Base-by-base conservation (phyloP, 2,113 vertebrate species). In the Pachycephala philippinensis region DNA sequence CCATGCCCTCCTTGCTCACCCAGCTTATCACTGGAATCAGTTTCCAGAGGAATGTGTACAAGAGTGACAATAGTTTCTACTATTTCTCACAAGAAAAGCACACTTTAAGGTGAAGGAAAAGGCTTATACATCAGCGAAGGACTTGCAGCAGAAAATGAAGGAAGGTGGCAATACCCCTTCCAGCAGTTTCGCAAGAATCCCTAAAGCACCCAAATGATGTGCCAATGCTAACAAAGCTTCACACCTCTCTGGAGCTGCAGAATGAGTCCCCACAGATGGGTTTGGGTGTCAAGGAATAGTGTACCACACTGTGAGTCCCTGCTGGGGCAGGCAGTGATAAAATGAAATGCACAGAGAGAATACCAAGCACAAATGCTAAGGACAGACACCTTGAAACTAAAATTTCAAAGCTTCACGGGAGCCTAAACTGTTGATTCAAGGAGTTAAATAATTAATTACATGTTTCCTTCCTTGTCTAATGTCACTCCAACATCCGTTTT, bases 51-150 rank as follows among this genome's bases (percentile, higher is more conserved):
- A 68, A 75, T 0, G 1, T 6, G 39, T 26, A 52, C 37, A 69
- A 49, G 22, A 78, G 6, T 1, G 2, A 54, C n/a, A n/a, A n/a
- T n/a, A n/a, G n/a, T n/a, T 84, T 72, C 33, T 37, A 50, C 56
- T 54, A 10, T 64, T 91, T 68, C 45, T 87, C 5, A 1, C 17
- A 70, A 74, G 15, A n/a, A 78, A 94, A 89, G 26, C 26, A 74
- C 15, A 49, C 26, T 49, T 78, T 30, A 60, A 59, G 93, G 52
- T 26, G 33, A 87, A 84, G 56, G 39, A 57, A 87, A 91, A 78
- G 30, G 19, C n/a, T 78, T 35, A 37, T 24, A 22, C 0, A 2
- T 44, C 35, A 65, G 49, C 0, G 0, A 76, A 2, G 21, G 35
- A 70, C 65, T 59, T 0, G 0, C 31, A 57, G 69, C 3, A 49